Percentiles rank a stretch among this genome's conserved stretches.
phyloP scores from a whole-genome alignment of 1,140 invertebrate genomes.

The Drosophila bifasciata region DNA sequence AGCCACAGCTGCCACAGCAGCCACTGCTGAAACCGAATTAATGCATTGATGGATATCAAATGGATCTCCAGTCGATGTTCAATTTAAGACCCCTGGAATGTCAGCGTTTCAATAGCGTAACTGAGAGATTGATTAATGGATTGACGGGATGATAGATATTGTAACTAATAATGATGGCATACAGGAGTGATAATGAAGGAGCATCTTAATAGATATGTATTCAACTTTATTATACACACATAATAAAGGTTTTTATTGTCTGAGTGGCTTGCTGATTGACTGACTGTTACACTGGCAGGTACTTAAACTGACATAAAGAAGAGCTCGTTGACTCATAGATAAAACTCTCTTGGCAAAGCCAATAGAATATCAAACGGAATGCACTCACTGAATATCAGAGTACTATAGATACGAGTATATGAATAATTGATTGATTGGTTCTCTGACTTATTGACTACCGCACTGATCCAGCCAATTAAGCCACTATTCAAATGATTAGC shows the following conservation, averaged over 20 bases:
- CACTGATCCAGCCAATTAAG: conserved; percentile 7
- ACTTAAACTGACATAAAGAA: too few species aligned
- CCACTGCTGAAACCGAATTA: conserved; percentile 20
- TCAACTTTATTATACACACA: too few species aligned
- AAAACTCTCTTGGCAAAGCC: too few species aligned
- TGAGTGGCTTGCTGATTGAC: conserved; percentile 23
- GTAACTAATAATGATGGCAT: conserved; percentile 37
- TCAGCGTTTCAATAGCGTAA: conserved; percentile 11
- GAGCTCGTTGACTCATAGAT: too few species aligned
- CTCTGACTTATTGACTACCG: neutral
- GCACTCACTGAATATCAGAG: too few species aligned
- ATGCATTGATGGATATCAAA: conserved; percentile 43
- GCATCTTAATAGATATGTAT: too few species aligned
- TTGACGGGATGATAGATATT: conserved; percentile 22
- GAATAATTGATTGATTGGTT: conserved; percentile 35
- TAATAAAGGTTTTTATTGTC: too few species aligned
- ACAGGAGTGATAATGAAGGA: neutral
- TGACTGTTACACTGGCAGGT: conserved; percentile 15
- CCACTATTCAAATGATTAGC: conserved; percentile 4
- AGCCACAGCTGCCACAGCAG: neutral
- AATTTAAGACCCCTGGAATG: neutral
- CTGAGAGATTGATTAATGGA: conserved; percentile 28
- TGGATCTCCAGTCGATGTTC: neutral
- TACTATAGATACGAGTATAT: conserved; percentile 3
- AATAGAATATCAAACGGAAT: neutral